Evolutionary conservation across 2,113 vertebrate genomes (phyloP).

Genomic region (Gasterosteus nipponicus): DNA sequence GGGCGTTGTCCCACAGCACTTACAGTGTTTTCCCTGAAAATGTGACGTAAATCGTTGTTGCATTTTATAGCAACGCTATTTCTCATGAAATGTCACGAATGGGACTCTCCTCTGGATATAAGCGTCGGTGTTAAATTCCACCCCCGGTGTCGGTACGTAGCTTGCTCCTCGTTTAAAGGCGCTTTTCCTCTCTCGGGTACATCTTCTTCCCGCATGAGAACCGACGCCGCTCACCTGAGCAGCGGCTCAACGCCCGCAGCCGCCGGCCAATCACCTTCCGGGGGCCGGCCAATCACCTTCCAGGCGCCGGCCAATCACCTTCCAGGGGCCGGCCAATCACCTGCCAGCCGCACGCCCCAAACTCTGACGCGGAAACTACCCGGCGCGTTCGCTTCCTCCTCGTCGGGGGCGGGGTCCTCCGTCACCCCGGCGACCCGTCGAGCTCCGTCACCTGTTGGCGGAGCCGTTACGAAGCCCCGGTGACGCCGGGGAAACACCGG

Average conservation of each 20-base stretch:
- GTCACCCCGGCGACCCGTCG: conserved; percentile 64
- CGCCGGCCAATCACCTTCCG: conserved; percentile 17
- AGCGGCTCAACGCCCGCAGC: too few relatives aligned
- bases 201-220: too few relatives aligned
- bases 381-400: conserved; percentile 17
- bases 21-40: neutral
- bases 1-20: neutral
- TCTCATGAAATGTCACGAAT: neutral
- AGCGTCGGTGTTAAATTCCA: neutral
- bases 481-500: conserved; percentile 63
- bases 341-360: too few relatives aligned
- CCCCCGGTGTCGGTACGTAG: neutral
- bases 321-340: too few relatives aligned
- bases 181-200: too few relatives aligned
- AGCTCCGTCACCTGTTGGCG: conserved; percentile 48
- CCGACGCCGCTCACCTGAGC: too few relatives aligned
- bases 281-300: too few relatives aligned
- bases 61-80: neutral
- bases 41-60: neutral
- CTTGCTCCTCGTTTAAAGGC: too few relatives aligned
- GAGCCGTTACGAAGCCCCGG: conserved; percentile 56
- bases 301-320: conserved; percentile 25
- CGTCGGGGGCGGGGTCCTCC: neutral
- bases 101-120: neutral
- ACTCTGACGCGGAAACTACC: neutral